phyloP scores from a whole-genome alignment of 1,140 invertebrate species.

The Brachionus calyciflorus region DNA sequence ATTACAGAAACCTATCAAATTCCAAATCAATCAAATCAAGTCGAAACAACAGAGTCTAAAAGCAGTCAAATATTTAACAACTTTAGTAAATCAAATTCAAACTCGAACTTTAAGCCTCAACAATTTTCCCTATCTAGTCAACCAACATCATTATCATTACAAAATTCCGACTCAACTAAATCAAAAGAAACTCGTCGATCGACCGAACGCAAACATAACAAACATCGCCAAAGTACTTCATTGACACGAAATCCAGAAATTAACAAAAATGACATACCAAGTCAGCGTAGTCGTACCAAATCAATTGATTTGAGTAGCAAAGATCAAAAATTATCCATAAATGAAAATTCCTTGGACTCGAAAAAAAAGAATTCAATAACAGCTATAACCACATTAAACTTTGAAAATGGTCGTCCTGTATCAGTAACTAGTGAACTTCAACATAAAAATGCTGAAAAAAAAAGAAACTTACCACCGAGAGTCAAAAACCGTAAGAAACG shows the following conservation, averaged over 20 bases:
- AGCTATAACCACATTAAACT: constrained; percentile 25
- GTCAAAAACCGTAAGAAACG: constrained; percentile 36
- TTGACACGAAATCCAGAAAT: background rate
- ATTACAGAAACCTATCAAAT: background rate
- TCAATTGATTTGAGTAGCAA: constrained; percentile 34
- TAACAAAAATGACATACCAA: background rate
- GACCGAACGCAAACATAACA: background rate
- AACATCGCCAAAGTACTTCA: constrained; percentile 40
- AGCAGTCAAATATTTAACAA: background rate
- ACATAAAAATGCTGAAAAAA: background rate
- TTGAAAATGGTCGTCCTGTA: constrained; percentile 17
- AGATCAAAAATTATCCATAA: background rate
- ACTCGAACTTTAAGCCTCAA: background rate
- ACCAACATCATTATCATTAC: background rate
- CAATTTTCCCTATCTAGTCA: background rate
- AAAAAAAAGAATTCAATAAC: constrained; percentile 23
- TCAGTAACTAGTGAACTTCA: constrained; percentile 12
- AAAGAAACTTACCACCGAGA: background rate
- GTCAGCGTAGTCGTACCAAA: background rate
- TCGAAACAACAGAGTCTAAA: background rate
- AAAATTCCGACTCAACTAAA: background rate
- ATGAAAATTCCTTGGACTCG: background rate
- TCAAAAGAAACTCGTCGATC: background rate
- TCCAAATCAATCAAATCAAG: background rate
- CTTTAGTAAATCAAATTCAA: background rate